These are phyloP conservation scores for Entomyzon cyanotis DNA, from an alignment of 2,113 vertebrate species.

Conservation along the genomic window DNA sequence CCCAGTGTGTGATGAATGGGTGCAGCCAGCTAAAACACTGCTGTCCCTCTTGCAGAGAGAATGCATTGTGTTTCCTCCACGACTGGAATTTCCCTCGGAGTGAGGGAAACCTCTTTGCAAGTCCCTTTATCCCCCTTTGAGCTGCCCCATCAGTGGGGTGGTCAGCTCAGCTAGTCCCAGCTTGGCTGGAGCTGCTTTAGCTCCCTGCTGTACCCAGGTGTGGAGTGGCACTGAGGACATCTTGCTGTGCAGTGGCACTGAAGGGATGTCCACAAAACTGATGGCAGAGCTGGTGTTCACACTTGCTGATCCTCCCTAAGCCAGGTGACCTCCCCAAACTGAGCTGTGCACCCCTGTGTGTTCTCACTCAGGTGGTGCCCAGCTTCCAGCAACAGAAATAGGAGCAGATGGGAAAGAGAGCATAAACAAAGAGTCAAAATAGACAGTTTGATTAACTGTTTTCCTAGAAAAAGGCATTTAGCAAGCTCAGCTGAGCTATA, in stretches of 20 bases:
- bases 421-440: conserved; percentile 29
- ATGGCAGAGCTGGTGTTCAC: background rate
- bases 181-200: background rate
- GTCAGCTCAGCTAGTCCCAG: background rate
- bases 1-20: background rate
- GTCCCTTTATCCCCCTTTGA: background rate
- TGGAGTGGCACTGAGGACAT: background rate
- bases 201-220: background rate
- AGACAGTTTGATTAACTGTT: conserved; percentile 52
- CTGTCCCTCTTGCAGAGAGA: background rate
- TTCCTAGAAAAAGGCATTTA: conserved; percentile 48
- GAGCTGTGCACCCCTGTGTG: rapidly evolving
- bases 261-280: background rate
- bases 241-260: background rate
- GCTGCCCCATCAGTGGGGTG: rapidly evolving
- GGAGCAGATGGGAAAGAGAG: conserved; percentile 6
- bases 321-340: background rate
- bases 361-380: rapidly evolving
- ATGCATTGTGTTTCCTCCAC: background rate
- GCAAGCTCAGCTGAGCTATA: conserved; percentile 61
- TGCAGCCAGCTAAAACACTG: background rate
- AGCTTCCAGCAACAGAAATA: background rate
- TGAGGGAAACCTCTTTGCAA: background rate
- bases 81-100: background rate
- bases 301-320: background rate